Base-by-base conservation (phyloP, 2,888 invertebrate genomes). In the Aporophyla nigra region DNA sequence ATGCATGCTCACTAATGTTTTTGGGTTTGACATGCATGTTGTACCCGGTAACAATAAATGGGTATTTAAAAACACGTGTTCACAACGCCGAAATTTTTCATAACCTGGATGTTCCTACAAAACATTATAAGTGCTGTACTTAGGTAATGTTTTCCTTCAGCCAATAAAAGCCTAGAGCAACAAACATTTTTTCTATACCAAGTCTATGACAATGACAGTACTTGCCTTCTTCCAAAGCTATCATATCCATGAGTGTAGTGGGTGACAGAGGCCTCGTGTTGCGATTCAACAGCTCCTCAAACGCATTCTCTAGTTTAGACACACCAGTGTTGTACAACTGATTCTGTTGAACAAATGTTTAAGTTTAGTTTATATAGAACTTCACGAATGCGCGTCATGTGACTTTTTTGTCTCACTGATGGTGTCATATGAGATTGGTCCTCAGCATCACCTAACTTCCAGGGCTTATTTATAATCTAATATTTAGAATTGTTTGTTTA, bases 211-310 rank as follows among this genome's bases (percentile, higher is more conserved):
- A 61, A 58, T 33, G 49, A 59, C 9, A 10, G 3, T 65, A 92
- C 46, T 92, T 96, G 97, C 99, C 99, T 93, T 99, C 99, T 93
- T 99, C 99, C 73, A 98, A 97, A 83, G 98, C 98, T 56, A 99
- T 98, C 89, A 99, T 97, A 92, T 99, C 99, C 91, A 99, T 96
- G 16, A 99, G 97, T n/a, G 98, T 97, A 3, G 99, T 98, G 0
- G 99, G 98, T 33, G 98, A 97, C 72, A 99, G 96, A 0, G 99
- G 98, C 83, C 98, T 98, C 76, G 99, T 99, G 94, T 99, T 98
- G 81, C 99, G 98, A 82, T 98, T 98, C 58, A 99, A 94, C 78
- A 99, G 97, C 87, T 98, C 98, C 88, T 99, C 98, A 93, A 99
- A 99, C 87, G 99, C 99, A 78, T 97, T 97, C 91, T 99, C 98